Conservation (phyloP, 1,140 invertebrate genomes). For the Mactra quadrangularis region DNA sequence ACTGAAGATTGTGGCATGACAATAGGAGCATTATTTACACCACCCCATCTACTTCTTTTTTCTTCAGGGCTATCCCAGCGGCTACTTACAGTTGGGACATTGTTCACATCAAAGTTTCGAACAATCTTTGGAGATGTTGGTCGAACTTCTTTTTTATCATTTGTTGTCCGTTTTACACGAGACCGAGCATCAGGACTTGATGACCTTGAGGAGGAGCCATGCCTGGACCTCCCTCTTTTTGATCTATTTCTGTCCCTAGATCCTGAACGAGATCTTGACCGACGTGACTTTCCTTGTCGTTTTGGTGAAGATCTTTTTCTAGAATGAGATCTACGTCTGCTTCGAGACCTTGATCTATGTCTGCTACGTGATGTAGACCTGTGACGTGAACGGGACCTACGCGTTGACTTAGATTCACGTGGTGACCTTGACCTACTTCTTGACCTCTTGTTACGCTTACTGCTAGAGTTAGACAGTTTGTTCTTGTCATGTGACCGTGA, state of each 20-base stretch:
- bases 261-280: background rate
- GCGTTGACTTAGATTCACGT: background rate
- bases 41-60: conserved; percentile 36
- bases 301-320: conserved; percentile 29
- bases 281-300: background rate
- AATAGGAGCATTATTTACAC: background rate
- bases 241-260: background rate
- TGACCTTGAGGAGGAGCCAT: background rate
- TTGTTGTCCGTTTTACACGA: background rate
- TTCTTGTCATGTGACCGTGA: conserved; percentile 8
- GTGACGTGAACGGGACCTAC: conserved; percentile 5
- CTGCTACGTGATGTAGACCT: conserved; percentile 30
- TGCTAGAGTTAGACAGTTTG: conserved; percentile 22
- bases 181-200: conserved; percentile 16
- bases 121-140: background rate
- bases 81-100: conserved; percentile 20
- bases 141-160: background rate
- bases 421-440: background rate
- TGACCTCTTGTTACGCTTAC: conserved; percentile 48
- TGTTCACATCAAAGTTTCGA: background rate
- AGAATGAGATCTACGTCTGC: conserved; percentile 36
- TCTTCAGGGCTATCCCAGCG: conserved; percentile 49
- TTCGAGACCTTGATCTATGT: background rate
- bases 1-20: conserved; percentile 12
- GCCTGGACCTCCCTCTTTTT: background rate